phyloP scores from a whole-genome alignment of 2,888 invertebrate genomes.

The Lepidonotus clava region DNA sequence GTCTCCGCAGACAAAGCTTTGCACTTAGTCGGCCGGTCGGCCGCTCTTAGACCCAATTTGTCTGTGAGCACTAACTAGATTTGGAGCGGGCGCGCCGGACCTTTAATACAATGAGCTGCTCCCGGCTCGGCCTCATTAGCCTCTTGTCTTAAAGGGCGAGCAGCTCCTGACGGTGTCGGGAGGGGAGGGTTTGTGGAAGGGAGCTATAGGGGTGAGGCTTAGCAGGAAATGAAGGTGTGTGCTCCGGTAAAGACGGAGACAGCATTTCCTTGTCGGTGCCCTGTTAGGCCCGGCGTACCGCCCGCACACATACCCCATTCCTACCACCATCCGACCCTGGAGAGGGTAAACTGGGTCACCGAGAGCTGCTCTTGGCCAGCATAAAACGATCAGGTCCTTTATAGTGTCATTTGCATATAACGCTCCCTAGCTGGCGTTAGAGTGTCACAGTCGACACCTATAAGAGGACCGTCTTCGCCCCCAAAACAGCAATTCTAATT shows the following conservation, averaged over 20 bases:
- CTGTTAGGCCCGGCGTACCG: too few relatives aligned
- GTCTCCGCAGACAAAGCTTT: conserved; percentile 14
- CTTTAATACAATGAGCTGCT: conserved; percentile 41
- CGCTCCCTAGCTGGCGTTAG: too few relatives aligned
- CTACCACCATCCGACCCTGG: too few relatives aligned
- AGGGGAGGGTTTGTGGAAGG: not conserved
- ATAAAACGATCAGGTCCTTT: too few relatives aligned
- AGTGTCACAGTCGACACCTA: too few relatives aligned
- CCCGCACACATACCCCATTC: too few relatives aligned
- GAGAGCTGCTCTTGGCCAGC: too few relatives aligned
- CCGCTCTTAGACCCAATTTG: conserved; percentile 33
- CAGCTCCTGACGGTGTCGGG: not conserved
- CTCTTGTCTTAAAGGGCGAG: conserved; percentile 32
- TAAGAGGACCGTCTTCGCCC: too few relatives aligned
- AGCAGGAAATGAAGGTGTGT: not conserved
- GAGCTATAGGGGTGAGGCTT: not conserved
- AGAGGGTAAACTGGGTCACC: too few relatives aligned
- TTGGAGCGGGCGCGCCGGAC: conserved; percentile 12
- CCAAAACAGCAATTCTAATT: not conserved
- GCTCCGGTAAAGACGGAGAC: not conserved
- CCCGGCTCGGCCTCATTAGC: conserved; percentile 1
- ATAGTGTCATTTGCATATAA: too few relatives aligned
- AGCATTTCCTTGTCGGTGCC: too few relatives aligned
- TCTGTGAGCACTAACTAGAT: conserved; percentile 15
- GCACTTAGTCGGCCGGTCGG: conserved; percentile 9